Percentiles rank a stretch among this genome's conserved stretches.
Conservation (phyloP, 2,797 vertebrate species). For the Tadarida brasiliensis region DNA sequence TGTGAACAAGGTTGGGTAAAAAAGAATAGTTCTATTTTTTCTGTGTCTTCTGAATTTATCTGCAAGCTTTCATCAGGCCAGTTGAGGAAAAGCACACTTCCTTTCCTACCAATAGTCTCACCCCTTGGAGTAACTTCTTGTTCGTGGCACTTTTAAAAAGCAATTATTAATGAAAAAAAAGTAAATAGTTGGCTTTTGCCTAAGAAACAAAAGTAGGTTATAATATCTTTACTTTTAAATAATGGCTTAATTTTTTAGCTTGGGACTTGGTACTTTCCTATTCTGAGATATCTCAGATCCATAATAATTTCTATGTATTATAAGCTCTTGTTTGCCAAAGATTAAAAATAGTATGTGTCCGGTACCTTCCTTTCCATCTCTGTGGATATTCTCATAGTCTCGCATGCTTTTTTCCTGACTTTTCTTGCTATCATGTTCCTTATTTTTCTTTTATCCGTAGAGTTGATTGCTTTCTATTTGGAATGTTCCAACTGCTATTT, state of each 20-base stretch:
- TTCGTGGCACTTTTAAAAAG: not conserved
- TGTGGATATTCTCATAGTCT: not conserved
- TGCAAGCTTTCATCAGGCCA: not conserved
- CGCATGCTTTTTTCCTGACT: not conserved
- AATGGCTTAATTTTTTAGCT: slow-evolving; percentile 24
- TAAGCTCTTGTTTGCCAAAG: not conserved
- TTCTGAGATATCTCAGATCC: not conserved
- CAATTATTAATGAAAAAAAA: not conserved
- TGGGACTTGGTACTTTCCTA: not conserved
- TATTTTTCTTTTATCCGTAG: not conserved
- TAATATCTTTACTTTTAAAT: not conserved
- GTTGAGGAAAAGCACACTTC: not conserved
- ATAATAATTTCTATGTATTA: not conserved
- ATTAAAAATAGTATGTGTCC: not conserved
- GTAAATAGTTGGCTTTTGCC: not conserved
- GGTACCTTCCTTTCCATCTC: not conserved
- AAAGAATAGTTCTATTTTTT: not conserved
- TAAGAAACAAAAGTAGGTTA: not conserved
- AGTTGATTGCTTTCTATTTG: not conserved
- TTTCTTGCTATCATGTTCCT: not conserved
- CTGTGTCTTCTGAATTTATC: not conserved
- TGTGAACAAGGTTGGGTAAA: not conserved
- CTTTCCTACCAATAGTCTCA: not conserved
- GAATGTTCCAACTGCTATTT: not conserved
- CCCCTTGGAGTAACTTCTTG: not conserved